These are phyloP conservation scores for Fistularia tabacaria DNA, from an alignment of 2,797 vertebrate genomes.

Conservation along the genomic window DNA sequence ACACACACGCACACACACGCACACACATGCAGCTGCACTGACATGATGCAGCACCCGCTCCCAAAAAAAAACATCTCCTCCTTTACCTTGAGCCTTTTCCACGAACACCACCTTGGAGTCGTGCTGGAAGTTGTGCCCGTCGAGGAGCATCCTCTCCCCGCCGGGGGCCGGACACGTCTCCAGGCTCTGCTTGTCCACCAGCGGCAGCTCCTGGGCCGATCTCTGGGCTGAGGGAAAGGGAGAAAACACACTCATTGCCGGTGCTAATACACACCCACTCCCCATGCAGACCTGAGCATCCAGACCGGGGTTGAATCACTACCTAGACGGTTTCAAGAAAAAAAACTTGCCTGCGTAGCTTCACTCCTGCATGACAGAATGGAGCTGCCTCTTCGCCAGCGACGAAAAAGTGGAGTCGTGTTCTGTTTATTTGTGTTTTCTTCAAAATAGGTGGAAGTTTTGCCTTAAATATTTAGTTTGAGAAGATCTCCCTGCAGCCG, in stretches of 20 bases:
- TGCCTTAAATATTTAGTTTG: slow-evolving; percentile 22
- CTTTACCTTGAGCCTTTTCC: slow-evolving; percentile 96
- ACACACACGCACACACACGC: slow-evolving; percentile 18
- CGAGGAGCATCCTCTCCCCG: slow-evolving; percentile 89
- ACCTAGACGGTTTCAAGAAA: slow-evolving; percentile 23
- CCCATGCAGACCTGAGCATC: slow-evolving; percentile 74
- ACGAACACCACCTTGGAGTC: slow-evolving; percentile 98
- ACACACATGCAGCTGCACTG: slow-evolving; percentile 14
- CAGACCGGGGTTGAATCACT: slow-evolving; percentile 52
- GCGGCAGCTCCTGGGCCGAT: slow-evolving; percentile 96
- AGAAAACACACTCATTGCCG: slow-evolving; percentile 36
- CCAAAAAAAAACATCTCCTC: slow-evolving; percentile 9
- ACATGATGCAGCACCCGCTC: not conserved
- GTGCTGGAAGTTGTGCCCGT: slow-evolving; percentile 94
- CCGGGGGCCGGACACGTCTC: slow-evolving; percentile 86
- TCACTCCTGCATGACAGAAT: slow-evolving; percentile 8
- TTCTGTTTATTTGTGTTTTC: slow-evolving; percentile 37
- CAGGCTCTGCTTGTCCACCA: slow-evolving; percentile 94
- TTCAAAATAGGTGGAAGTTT: slow-evolving; percentile 31
- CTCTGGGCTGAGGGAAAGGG: slow-evolving; percentile 83
- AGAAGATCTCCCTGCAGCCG: slow-evolving; percentile 8
- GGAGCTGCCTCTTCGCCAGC: not conserved
- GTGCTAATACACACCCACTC: slow-evolving; percentile 60
- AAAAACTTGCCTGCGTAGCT: not conserved
- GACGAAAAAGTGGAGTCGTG: slow-evolving; percentile 1